phyloP scores from a whole-genome alignment of 2,888 invertebrate genomes.

The Cheilosia scutellata region DNA sequence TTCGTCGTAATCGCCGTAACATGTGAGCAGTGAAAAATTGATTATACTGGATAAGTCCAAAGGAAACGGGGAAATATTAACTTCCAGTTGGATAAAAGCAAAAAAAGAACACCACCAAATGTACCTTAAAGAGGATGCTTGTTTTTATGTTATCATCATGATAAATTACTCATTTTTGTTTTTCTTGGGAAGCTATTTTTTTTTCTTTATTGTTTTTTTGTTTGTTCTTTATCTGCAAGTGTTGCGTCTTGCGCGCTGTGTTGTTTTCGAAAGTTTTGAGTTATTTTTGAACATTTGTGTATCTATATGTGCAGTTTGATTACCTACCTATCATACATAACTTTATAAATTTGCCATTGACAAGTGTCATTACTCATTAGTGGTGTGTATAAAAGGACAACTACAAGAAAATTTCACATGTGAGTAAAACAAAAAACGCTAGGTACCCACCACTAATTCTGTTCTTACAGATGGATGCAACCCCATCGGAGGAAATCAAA shows the following conservation, averaged over 20 bases:
- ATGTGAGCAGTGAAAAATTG: conserved; percentile 66
- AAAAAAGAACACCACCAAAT: neutral
- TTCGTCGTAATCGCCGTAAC: conserved; percentile 57
- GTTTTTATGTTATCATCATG: conserved; percentile 4
- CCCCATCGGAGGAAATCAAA: too few species aligned
- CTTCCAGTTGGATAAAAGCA: conserved; percentile 38
- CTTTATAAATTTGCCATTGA: conserved; percentile 4
- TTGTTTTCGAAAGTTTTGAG: conserved; percentile 10
- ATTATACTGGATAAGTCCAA: conserved; percentile 41
- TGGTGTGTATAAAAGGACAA: neutral
- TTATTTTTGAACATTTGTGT: conserved; percentile 35
- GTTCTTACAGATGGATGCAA: too few species aligned
- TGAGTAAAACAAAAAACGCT: too few species aligned
- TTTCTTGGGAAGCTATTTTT: neutral
- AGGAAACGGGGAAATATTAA: conserved; percentile 37
- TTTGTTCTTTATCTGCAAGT: conserved; percentile 6
- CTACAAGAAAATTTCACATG: too few species aligned
- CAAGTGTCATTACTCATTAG: neutral
- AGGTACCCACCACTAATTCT: too few species aligned
- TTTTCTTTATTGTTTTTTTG: too few species aligned
- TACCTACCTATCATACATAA: neutral
- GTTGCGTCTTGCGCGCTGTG: conserved; percentile 14
- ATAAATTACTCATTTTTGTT: neutral
- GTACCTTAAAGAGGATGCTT: neutral
- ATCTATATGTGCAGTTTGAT: conserved; percentile 13